Conservation (phyloP, 1,140 invertebrate genomes). For the Thaumatotibia leucotreta region DNA sequence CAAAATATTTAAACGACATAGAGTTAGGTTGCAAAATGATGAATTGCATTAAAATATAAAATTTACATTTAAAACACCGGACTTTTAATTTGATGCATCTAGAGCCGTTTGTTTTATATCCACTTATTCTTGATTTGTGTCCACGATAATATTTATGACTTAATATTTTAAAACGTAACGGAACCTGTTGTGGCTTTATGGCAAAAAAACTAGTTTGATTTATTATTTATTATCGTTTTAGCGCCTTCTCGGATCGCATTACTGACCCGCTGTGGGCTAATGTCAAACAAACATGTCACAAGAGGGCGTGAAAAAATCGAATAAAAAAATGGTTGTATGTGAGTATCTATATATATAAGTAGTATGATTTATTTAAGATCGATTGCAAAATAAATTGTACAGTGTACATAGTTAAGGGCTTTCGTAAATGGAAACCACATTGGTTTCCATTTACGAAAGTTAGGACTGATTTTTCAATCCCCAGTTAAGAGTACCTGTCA, state of each 20-base stretch:
- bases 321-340: background rate
- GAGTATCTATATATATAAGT: no score
- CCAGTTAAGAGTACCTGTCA: no score
- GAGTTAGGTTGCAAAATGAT: background rate
- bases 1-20: no score
- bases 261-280: background rate
- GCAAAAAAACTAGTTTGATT: background rate
- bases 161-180: background rate
- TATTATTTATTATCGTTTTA: constrained; percentile 1
- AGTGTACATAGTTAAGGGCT: no score
- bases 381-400: no score
- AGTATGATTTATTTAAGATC: no score
- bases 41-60: background rate
- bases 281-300: background rate
- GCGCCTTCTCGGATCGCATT: background rate
- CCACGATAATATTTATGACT: background rate
- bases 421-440: no score
- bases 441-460: no score
- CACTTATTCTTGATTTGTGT: background rate
- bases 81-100: background rate
- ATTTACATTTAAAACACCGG: background rate
- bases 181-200: background rate
- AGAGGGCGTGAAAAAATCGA: background rate
- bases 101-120: background rate
- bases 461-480: no score